Evolutionary conservation across 1,140 invertebrate species (phyloP).

Genomic region (Saccostrea echinata): DNA sequence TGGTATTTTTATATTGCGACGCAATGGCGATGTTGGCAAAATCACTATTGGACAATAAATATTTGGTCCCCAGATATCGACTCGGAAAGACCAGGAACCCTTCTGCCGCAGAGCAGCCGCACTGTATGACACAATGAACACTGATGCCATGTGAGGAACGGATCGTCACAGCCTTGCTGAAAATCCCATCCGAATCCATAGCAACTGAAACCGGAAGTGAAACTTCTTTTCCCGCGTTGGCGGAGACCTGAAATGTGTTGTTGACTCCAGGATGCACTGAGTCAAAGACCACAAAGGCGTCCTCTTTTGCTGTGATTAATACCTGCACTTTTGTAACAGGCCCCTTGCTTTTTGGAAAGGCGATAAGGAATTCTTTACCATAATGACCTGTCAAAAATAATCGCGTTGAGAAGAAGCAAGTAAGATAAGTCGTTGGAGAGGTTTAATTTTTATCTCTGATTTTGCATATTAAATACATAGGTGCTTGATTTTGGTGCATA

Average conservation of each 20-base stretch:
- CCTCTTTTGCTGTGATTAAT: slow-evolving; percentile 17
- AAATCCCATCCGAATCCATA: slow-evolving; percentile 18
- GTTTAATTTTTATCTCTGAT: slow-evolving; percentile 13
- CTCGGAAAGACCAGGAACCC: slow-evolving; percentile 1
- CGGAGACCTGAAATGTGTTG: slow-evolving; percentile 6
- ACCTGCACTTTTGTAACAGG: slow-evolving; percentile 23
- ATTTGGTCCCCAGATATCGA: neutral
- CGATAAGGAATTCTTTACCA: slow-evolving; percentile 32
- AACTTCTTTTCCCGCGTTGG: slow-evolving; percentile 30
- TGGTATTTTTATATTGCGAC: slow-evolving; percentile 4
- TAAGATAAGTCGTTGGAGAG: slow-evolving; percentile 10
- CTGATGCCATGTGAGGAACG: neutral
- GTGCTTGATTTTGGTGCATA: neutral
- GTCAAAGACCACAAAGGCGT: slow-evolving; percentile 35
- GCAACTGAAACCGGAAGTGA: slow-evolving; percentile 18
- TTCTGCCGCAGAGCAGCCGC: slow-evolving; percentile 3
- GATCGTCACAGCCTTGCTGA: neutral
- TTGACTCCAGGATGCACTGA: slow-evolving; percentile 21
- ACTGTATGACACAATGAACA: slow-evolving; percentile 8
- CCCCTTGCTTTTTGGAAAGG: slow-evolving; percentile 33
- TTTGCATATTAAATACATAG: neutral
- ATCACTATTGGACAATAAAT: neutral
- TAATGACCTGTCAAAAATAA: slow-evolving; percentile 34
- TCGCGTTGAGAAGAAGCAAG: slow-evolving; percentile 7
- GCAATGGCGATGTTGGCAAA: slow-evolving; percentile 11